These are phyloP conservation scores for Porites rus DNA, from an alignment of 92 coral and sea anemone genomes.

Conservation along the genomic window DNA sequence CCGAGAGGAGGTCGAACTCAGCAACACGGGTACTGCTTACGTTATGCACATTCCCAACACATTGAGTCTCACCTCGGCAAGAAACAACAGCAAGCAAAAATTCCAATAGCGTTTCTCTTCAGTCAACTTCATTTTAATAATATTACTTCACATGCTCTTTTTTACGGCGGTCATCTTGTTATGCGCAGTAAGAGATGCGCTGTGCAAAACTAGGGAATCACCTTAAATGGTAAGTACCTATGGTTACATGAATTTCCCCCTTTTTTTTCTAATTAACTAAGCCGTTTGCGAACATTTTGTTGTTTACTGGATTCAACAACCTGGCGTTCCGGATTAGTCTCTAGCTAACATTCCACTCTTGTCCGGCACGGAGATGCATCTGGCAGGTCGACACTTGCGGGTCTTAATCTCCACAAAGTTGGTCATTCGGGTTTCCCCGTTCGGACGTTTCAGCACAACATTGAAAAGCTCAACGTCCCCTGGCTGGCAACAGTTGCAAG, in stretches of 20 bases:
- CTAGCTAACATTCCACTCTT: constrained; percentile 40
- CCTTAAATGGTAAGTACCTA: too few relatives aligned
- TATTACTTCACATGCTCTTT: too few relatives aligned
- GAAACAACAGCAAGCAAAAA: too few relatives aligned
- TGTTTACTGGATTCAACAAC: constrained; percentile 32
- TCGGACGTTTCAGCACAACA: constrained; percentile 40
- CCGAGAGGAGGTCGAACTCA: too few relatives aligned
- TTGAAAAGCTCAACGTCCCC: background rate
- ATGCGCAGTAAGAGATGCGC: too few relatives aligned
- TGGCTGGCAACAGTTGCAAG: constrained; percentile 70
- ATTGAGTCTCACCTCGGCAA: too few relatives aligned
- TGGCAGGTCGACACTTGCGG: constrained; percentile 59
- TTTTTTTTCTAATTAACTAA: constrained; percentile 14
- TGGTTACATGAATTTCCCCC: background rate
- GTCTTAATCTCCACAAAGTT: constrained; percentile 64
- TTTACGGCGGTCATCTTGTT: too few relatives aligned
- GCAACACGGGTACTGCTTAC: too few relatives aligned
- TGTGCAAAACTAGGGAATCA: too few relatives aligned
- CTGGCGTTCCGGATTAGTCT: constrained; percentile 36
- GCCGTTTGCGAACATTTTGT: constrained; percentile 38
- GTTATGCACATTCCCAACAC: too few relatives aligned
- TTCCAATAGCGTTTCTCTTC: too few relatives aligned
- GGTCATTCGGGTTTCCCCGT: constrained; percentile 31
- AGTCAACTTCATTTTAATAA: too few relatives aligned
- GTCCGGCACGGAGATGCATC: constrained; percentile 54